phyloP scores from a whole-genome alignment of 2,113 vertebrate species.

The Prietella phreatophila region DNA sequence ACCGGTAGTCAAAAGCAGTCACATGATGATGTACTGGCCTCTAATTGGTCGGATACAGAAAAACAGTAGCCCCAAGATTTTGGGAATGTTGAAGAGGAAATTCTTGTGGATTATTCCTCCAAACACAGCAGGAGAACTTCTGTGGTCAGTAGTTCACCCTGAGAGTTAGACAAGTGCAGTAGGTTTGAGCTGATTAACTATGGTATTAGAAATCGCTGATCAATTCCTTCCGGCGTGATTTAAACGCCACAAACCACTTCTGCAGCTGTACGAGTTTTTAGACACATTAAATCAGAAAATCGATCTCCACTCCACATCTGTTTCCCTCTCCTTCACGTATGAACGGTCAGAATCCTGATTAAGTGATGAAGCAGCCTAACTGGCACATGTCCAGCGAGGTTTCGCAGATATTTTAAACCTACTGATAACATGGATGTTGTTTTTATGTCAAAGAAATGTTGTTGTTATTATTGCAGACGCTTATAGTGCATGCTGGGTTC shows the following conservation, averaged over 20 bases:
- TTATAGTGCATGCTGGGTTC: background rate
- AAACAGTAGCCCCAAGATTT: background rate
- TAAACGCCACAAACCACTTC: background rate
- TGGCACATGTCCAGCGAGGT: background rate
- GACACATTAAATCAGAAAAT: background rate
- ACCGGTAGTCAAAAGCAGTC: background rate
- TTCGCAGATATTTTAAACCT: background rate
- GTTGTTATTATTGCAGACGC: background rate
- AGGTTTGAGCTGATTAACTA: background rate
- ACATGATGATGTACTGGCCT: background rate
- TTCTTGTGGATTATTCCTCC: background rate
- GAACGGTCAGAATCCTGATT: background rate
- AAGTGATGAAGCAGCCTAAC: background rate
- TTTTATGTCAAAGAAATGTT: background rate
- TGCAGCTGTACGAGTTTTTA: background rate
- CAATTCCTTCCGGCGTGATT: background rate
- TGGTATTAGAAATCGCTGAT: background rate
- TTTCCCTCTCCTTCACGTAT: background rate
- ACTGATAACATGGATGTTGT: background rate
- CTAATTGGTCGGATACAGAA: background rate
- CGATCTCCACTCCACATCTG: background rate
- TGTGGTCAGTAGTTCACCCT: background rate
- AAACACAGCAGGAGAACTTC: background rate
- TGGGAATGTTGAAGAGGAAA: background rate
- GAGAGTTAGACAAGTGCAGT: background rate